phyloP scores from a whole-genome alignment of 2,113 vertebrate species.

The Otus sunia region DNA sequence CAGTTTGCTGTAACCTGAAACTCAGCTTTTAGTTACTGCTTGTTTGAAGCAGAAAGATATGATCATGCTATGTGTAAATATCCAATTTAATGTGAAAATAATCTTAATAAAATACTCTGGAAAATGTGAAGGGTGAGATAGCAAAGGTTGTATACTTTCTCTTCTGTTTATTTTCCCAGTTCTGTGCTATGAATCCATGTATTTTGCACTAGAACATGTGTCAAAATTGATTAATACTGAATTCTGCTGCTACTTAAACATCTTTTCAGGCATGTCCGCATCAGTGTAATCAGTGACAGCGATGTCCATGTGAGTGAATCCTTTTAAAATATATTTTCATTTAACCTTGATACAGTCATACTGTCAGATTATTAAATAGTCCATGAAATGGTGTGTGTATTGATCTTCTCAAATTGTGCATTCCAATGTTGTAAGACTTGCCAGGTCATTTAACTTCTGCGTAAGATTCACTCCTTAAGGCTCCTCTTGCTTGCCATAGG shows the following conservation, averaged over 20 bases:
- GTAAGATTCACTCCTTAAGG: not conserved
- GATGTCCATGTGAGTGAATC: not conserved
- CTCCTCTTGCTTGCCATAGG: not conserved
- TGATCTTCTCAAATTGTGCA: not conserved
- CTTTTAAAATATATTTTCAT: not conserved
- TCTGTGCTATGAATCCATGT: not conserved
- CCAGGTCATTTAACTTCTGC: not conserved
- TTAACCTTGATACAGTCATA: not conserved
- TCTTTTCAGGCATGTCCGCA: slow-evolving; percentile 17
- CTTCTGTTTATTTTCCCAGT: not conserved
- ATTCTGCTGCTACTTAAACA: slow-evolving; percentile 3
- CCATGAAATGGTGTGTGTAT: not conserved
- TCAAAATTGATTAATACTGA: slow-evolving; percentile 34
- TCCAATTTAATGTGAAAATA: not conserved
- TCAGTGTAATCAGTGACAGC: not conserved
- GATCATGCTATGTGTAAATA: not conserved
- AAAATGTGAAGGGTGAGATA: not conserved
- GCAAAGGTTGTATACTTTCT: not conserved
- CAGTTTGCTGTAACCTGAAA: not conserved
- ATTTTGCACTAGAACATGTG: not conserved
- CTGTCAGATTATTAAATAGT: not conserved
- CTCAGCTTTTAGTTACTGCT: not conserved
- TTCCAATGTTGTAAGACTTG: not conserved
- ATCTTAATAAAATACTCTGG: not conserved
- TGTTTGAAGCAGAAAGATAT: not conserved